These are phyloP conservation scores for Monomorium pharaonis DNA, from an alignment of 1,140 invertebrate species.

Conservation along the genomic window DNA sequence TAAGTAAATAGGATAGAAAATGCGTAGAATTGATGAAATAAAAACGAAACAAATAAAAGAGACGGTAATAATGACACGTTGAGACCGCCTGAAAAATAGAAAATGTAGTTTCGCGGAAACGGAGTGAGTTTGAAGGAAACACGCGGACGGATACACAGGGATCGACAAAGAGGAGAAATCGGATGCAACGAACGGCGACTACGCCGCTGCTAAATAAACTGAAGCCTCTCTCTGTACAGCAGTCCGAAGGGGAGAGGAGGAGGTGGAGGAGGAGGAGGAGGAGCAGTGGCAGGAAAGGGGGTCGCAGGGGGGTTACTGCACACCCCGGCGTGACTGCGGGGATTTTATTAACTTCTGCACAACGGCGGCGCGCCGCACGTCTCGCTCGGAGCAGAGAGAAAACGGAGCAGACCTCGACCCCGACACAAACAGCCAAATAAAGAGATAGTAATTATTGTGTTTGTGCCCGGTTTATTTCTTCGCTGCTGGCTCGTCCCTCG, in stretches of 20 bases:
- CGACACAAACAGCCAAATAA: constrained; percentile 84
- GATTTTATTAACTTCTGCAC: constrained; percentile 85
- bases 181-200: constrained; percentile 72
- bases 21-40: constrained; percentile 11
- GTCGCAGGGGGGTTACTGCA: constrained; percentile 66
- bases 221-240: constrained; percentile 70
- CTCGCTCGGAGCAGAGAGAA: constrained; percentile 65
- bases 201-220: constrained; percentile 85
- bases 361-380: constrained; percentile 74
- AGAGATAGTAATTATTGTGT: constrained; percentile 85
- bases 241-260: neutral
- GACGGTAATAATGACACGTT: constrained; percentile 9
- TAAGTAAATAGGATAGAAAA: neutral
- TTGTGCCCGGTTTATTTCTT: constrained; percentile 80
- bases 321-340: constrained; percentile 76
- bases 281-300: constrained; percentile 23
- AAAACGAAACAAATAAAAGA: neutral
- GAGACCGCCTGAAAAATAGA: constrained; percentile 7
- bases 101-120: constrained; percentile 14
- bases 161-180: constrained; percentile 65
- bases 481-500: constrained; percentile 68
- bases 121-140: constrained; percentile 9
- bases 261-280: constrained; percentile 18
- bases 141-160: constrained; percentile 37
- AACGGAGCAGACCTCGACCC: constrained; percentile 70